Conservation (phyloP, 1,140 invertebrate species). For the Neuroterus valhalla region DNA sequence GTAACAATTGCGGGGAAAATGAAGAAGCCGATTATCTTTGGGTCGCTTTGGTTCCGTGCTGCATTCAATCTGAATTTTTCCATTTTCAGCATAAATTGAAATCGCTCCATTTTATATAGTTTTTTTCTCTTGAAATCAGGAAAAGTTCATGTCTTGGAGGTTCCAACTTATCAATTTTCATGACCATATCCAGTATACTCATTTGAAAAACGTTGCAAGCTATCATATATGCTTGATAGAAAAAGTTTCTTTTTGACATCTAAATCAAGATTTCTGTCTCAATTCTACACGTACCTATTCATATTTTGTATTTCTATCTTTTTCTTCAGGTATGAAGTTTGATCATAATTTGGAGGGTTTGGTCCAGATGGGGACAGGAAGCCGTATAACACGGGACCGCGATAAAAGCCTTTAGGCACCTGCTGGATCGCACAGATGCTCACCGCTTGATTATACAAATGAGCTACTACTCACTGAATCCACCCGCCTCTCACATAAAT, state of each 20-base stretch:
- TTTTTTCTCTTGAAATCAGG: too few relatives aligned
- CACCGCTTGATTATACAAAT: conserved; percentile 59
- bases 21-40: too few relatives aligned
- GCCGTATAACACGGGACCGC: conserved; percentile 53
- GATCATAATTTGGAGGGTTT: conserved; percentile 33
- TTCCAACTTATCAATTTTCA: too few relatives aligned
- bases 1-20: too few relatives aligned
- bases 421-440: conserved; percentile 56
- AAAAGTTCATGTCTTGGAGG: too few relatives aligned
- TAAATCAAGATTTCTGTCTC: conserved; percentile 25
- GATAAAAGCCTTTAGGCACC: conserved; percentile 57
- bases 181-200: too few relatives aligned
- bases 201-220: too few relatives aligned
- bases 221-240: too few relatives aligned
- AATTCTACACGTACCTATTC: background rate
- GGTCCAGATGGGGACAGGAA: conserved; percentile 59
- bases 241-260: background rate
- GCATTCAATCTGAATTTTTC: too few relatives aligned
- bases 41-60: too few relatives aligned
- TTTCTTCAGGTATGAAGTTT: conserved; percentile 7
- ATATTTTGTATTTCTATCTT: background rate
- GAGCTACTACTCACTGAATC: conserved; percentile 35
- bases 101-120: too few relatives aligned
- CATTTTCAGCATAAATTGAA: too few relatives aligned
- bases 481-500: conserved; percentile 33